phyloP scores from a whole-genome alignment of 1,140 invertebrate genomes.

The Drosophila miranda region DNA sequence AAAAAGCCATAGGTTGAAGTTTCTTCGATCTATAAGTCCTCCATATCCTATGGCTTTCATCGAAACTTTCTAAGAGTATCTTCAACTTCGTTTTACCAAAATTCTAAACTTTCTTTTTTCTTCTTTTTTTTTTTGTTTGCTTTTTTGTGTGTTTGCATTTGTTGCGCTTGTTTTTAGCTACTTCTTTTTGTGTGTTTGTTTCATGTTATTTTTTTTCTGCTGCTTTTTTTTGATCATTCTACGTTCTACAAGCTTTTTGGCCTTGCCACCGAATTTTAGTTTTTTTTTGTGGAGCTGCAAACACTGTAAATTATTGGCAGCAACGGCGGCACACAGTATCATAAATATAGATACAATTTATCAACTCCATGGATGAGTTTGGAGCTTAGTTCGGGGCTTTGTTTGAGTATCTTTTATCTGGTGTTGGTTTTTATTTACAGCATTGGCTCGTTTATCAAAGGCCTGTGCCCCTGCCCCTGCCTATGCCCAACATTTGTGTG shows the following conservation, averaged over 20 bases:
- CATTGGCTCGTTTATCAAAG: slow-evolving; percentile 68
- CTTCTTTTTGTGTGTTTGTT: slow-evolving; percentile 38
- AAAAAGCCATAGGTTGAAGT: too few relatives aligned
- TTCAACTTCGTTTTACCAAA: too few relatives aligned
- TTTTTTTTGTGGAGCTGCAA: slow-evolving; percentile 44
- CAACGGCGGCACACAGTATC: slow-evolving; percentile 4
- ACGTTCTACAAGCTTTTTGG: slow-evolving; percentile 58
- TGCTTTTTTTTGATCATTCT: slow-evolving; percentile 20
- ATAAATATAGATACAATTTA: slow-evolving; percentile 76
- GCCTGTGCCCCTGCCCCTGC: slow-evolving; percentile 40
- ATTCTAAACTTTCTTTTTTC: background rate
- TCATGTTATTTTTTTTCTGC: slow-evolving; percentile 29
- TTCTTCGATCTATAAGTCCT: too few relatives aligned
- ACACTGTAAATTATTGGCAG: slow-evolving; percentile 72
- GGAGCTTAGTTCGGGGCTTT: slow-evolving; percentile 30
- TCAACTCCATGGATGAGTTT: slow-evolving; percentile 66
- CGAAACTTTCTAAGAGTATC: too few relatives aligned
- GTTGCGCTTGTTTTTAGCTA: slow-evolving; percentile 41
- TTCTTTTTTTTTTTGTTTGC: slow-evolving; percentile 17
- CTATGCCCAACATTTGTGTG: too few relatives aligned
- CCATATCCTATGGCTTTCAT: too few relatives aligned
- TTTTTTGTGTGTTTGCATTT: slow-evolving; percentile 17
- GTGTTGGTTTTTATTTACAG: slow-evolving; percentile 44
- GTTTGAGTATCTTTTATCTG: slow-evolving; percentile 43
- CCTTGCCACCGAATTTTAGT: slow-evolving; percentile 60